These are phyloP conservation scores for Darevskia mixta DNA, from an alignment of 2,797 vertebrate species.

Conservation along the genomic window DNA sequence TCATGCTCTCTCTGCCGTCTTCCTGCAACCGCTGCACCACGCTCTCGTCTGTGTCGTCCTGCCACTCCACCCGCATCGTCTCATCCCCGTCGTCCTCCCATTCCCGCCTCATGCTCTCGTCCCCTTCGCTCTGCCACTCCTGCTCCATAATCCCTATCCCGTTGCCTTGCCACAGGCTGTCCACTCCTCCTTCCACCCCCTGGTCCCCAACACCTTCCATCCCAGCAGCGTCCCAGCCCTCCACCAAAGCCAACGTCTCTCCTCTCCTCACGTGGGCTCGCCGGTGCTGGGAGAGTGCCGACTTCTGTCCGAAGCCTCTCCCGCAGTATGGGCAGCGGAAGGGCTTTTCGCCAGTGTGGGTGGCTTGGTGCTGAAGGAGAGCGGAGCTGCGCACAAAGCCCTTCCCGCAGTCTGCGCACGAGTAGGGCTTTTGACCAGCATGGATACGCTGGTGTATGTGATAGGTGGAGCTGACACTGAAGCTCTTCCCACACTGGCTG, in stretches of 20 bases:
- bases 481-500: slow-evolving; percentile 69
- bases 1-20: background rate
- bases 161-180: slow-evolving; percentile 12
- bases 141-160: slow-evolving; percentile 15
- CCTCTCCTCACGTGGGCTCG: slow-evolving; percentile 48
- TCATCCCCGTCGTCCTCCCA: slow-evolving; percentile 4
- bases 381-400: slow-evolving; percentile 72
- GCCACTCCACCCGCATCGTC: background rate
- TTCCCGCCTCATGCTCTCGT: background rate
- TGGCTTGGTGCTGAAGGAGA: slow-evolving; percentile 68
- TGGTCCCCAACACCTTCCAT: slow-evolving; percentile 10
- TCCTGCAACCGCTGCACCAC: background rate
- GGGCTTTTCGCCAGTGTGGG: slow-evolving; percentile 69
- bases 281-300: slow-evolving; percentile 63
- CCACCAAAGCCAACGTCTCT: slow-evolving; percentile 14
- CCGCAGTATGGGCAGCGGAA: slow-evolving; percentile 64
- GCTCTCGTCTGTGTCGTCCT: background rate
- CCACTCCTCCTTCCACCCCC: background rate
- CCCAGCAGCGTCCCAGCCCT: background rate
- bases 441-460: slow-evolving; percentile 71
- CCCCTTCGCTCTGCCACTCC: background rate
- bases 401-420: slow-evolving; percentile 67
- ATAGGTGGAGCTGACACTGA: slow-evolving; percentile 69
- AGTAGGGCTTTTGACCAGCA: slow-evolving; percentile 63
- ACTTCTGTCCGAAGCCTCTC: slow-evolving; percentile 66